Base-by-base conservation (phyloP, 2,797 vertebrate genomes). In the Lagodon rhomboides region DNA sequence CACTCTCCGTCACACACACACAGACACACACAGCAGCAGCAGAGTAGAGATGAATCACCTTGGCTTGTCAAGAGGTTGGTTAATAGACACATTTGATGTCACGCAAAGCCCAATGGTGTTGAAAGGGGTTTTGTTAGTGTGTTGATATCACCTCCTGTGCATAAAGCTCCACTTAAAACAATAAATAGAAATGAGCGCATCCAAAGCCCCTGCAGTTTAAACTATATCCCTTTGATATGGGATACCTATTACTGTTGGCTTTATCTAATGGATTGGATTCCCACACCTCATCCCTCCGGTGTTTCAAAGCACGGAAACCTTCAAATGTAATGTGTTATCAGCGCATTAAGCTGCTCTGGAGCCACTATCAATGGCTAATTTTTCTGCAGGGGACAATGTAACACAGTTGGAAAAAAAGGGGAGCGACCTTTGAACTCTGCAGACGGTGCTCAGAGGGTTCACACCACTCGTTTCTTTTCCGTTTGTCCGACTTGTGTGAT, bases 51-150 rank as follows among this genome's bases (percentile, higher is more conserved):
- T 94, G 91, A 93, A 93, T 94, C 91, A 91, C 92, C 89, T 90
- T 87, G 92, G 91, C 88, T 91, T 87, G 90, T 94, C 87, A 91
- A 93, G 90, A 93, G 92, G 92, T 94, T 92, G 93, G 87, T 91
- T 94, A 95, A 95, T 92, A 94, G 88, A 93, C 91, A 94, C 90
- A 94, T 94, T 94, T 94, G 91, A 95, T 94, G 92, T 93, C 90
- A 93, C 60, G 77, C 88, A 83, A 88, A 93, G 87, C 90, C 92
- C 90, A 92, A 84, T 92, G 89, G 88, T 89, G 91, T 94, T 94
- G 86, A 94, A 95, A 94, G 91, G 91, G 89, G 84, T 90, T 93
- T 91, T 92, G 93, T 93, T 91, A 83, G 91, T 94, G 87, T 92
- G 91, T 92, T 92, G 87, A 88, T 93, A 93, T 95, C 93, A 92